A percentile compares a stretch with the other conserved stretches of the same genome.
Evolutionary conservation across 2,113 vertebrate genomes (phyloP).

Genomic region (Jacana jacana): DNA sequence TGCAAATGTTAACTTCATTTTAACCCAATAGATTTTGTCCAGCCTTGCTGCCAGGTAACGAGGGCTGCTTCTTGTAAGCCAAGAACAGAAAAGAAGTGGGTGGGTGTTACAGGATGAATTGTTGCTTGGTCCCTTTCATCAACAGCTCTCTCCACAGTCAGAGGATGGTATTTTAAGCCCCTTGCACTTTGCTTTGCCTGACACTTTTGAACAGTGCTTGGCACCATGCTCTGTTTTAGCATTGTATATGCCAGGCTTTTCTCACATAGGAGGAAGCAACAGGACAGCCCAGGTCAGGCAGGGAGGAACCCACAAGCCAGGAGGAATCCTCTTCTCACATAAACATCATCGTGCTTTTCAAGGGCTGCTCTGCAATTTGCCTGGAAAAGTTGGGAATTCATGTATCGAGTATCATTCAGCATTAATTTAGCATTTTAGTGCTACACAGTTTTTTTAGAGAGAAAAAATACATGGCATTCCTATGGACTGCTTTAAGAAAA

Average conservation of each 20-base stretch:
- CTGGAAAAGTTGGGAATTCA: not conserved
- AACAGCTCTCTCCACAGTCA: not conserved
- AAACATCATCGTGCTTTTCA: not conserved
- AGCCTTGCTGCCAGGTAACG: not conserved
- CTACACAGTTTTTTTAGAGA: not conserved
- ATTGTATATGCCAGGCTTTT: not conserved
- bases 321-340: not conserved
- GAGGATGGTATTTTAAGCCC: not conserved
- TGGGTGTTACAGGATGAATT: not conserved
- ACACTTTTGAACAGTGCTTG: not conserved
- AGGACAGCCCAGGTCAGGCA: not conserved
- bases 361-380: not conserved
- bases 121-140: not conserved
- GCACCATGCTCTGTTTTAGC: accelerated
- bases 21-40: conserved; percentile 7
- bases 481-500: not conserved
- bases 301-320: not conserved
- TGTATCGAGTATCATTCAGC: not conserved
- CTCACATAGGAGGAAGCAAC: not conserved
- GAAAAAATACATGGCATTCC: not conserved
- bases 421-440: not conserved
- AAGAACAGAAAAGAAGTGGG: not conserved
- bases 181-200: not conserved
- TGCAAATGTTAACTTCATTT: conserved; percentile 11
- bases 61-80: not conserved